A percentile compares a stretch with the other conserved stretches of the same genome.
These are phyloP conservation scores for Lepidocolaptes lacrymiger DNA, from an alignment of 2,797 vertebrate genomes.

Conservation along the genomic window DNA sequence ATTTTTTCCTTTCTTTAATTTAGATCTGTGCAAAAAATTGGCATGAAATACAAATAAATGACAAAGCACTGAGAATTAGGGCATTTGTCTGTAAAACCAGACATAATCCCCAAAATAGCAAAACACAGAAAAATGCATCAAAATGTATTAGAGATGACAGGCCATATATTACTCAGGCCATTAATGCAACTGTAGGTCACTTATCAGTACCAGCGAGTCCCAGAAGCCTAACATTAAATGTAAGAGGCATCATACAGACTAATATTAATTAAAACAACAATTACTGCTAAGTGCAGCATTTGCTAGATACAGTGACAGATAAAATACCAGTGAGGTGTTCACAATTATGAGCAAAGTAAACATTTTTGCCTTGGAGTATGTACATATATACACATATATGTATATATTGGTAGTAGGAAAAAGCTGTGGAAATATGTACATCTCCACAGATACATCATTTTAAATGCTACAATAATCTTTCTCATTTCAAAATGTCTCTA, in stretches of 20 bases:
- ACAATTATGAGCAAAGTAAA: not conserved
- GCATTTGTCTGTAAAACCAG: slow-evolving; percentile 52
- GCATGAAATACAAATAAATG: slow-evolving; percentile 50
- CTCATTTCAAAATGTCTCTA: not conserved
- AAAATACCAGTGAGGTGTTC: not conserved
- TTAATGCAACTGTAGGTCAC: slow-evolving; percentile 31
- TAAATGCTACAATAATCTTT: not conserved
- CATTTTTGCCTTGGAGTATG: not conserved
- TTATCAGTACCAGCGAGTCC: slow-evolving; percentile 10
- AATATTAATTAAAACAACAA: slow-evolving; percentile 33
- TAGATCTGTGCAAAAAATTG: slow-evolving; percentile 3
- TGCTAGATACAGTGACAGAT: not conserved
- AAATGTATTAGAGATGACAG: slow-evolving; percentile 44
- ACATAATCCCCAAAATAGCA: slow-evolving; percentile 51
- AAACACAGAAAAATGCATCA: slow-evolving; percentile 54
- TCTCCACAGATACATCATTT: not conserved
- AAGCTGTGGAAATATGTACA: not conserved
- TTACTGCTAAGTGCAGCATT: slow-evolving; percentile 1
- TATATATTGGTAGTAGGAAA: not conserved
- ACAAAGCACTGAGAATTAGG: slow-evolving; percentile 41
- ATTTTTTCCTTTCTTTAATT: slow-evolving; percentile 40
- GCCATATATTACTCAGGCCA: slow-evolving; percentile 20
- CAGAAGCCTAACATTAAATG: not conserved
- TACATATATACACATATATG: not conserved
- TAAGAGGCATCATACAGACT: not conserved